These are phyloP conservation scores for Petroica traversi DNA, from an alignment of 2,113 vertebrate genomes.

Conservation along the genomic window DNA sequence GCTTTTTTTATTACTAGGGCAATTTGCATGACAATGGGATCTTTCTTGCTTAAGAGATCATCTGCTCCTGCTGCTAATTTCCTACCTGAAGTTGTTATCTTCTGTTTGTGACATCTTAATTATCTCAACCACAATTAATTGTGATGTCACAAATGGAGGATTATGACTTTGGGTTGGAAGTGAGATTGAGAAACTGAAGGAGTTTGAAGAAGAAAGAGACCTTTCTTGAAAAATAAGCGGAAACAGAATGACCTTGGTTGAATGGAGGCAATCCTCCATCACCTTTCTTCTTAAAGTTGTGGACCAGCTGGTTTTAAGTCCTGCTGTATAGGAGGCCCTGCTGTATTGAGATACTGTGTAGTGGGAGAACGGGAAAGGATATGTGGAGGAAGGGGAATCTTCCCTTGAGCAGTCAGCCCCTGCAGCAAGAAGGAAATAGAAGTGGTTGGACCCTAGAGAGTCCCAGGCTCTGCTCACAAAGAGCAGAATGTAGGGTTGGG, in stretches of 20 bases:
- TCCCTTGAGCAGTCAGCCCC: not conserved
- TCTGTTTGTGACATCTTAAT: conserved; percentile 54
- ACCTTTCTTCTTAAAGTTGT: not conserved
- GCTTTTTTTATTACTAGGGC: conserved; percentile 8
- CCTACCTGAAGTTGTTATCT: conserved; percentile 54
- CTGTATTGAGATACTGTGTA: not conserved
- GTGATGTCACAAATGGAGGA: conserved; percentile 27
- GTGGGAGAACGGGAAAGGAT: not conserved
- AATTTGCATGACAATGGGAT: conserved; percentile 64
- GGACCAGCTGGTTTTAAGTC: not conserved
- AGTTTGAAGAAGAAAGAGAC: not conserved
- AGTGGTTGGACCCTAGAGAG: accelerated
- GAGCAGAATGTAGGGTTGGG: not conserved
- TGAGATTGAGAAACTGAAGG: not conserved
- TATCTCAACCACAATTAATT: conserved; percentile 24
- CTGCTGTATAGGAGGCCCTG: not conserved
- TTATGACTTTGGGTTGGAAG: conserved; percentile 20
- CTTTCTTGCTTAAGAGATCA: conserved; percentile 46
- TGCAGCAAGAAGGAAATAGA: not conserved
- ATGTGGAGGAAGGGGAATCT: not conserved
- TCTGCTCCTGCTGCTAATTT: conserved; percentile 54
- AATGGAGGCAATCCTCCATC: not conserved
- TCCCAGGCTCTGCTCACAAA: not conserved
- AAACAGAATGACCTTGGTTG: not conserved
- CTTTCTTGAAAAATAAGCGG: not conserved